Percentiles rank a stretch among this genome's conserved stretches.
Evolutionary conservation across 2,888 invertebrate genomes (phyloP).

Genomic region (Polylopha cassiicola): DNA sequence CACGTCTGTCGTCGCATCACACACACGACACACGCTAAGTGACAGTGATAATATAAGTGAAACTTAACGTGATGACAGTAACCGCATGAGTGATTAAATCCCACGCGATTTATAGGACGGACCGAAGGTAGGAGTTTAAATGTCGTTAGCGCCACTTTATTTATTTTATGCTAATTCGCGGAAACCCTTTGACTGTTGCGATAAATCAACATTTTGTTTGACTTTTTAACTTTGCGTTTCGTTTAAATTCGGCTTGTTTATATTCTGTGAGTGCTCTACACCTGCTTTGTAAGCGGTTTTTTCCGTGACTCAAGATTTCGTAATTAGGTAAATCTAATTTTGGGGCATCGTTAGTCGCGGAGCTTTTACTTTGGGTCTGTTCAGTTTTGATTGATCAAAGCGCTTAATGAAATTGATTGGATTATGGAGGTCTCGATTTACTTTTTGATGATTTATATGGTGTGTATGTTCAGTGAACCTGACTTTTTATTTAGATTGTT

Average conservation of each 20-base stretch:
- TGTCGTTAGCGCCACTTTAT: too few species aligned
- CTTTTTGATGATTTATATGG: too few species aligned
- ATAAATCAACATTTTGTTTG: constrained; percentile 12
- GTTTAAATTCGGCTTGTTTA: constrained; percentile 13
- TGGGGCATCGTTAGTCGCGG: constrained; percentile 2
- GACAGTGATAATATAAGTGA: constrained; percentile 16
- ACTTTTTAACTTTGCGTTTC: constrained; percentile 5
- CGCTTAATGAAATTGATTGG: constrained; percentile 8
- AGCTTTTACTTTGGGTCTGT: constrained; percentile 3
- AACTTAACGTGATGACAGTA: constrained; percentile 5
- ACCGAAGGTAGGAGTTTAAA: constrained; percentile 8
- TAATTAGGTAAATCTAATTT: constrained; percentile 14
- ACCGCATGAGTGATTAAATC: constrained; percentile 29
- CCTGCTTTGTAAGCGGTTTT: constrained; percentile 2
- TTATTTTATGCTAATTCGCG: constrained; percentile 3
- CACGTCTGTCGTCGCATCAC: constrained; percentile 27
- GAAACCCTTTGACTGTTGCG: constrained; percentile 3
- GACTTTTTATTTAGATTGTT: too few species aligned
- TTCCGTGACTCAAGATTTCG: constrained; percentile 2
- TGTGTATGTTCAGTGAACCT: too few species aligned
- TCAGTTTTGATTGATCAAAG: constrained; percentile 14
- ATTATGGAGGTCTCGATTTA: constrained; percentile 7
- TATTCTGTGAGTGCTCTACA: constrained; percentile 5
- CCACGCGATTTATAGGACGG: constrained; percentile 4
- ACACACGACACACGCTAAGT: constrained; percentile 9